Conservation (phyloP, 2,113 vertebrate genomes). For the Balaeniceps rex region DNA sequence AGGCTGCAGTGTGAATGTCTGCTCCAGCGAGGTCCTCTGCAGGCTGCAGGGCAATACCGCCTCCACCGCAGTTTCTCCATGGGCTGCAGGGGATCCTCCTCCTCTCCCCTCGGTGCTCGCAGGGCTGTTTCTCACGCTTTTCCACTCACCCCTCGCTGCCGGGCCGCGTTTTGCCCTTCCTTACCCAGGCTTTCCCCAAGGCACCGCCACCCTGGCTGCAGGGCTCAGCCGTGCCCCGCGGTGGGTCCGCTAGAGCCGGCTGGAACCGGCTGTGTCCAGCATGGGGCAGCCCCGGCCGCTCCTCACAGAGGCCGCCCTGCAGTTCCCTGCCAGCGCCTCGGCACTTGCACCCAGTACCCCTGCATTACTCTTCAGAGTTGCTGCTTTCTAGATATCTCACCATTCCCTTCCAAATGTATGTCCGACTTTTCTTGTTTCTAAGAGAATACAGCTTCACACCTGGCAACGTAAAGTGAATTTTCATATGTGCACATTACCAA, state of each 20-base stretch:
- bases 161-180: fast-evolving
- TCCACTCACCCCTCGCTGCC: fast-evolving
- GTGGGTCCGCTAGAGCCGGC: fast-evolving
- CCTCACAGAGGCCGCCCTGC: neutral
- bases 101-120: fast-evolving
- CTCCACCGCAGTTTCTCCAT: neutral
- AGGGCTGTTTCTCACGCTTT: neutral
- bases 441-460: neutral
- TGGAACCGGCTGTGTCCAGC: neutral
- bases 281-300: fast-evolving
- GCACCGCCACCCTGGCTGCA: fast-evolving
- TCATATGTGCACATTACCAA: neutral
- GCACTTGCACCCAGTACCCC: fast-evolving
- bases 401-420: neutral
- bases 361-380: neutral
- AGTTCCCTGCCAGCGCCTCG: neutral
- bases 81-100: neutral
- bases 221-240: fast-evolving
- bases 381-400: neutral
- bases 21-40: neutral
- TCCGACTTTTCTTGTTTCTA: neutral
- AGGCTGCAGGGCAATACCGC: neutral
- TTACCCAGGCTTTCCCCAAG: no score
- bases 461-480: neutral
- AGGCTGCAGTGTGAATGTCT: neutral